phyloP scores from a whole-genome alignment of 2,888 invertebrate species.

The Gibbula magus region DNA sequence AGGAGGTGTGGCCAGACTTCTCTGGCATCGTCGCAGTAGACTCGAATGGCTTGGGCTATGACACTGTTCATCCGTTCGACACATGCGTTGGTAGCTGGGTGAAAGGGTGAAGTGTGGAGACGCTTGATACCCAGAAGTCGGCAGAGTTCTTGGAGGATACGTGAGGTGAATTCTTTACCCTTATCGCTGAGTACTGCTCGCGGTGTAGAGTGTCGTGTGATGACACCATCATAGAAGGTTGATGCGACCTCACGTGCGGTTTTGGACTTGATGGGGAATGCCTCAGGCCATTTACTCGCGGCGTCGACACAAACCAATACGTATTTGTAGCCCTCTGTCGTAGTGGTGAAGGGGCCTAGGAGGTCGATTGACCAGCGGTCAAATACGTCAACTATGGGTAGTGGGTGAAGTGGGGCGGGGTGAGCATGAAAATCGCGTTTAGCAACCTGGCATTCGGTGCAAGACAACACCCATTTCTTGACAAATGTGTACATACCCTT shows the following conservation, averaged over 20 bases:
- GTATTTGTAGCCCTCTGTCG: not conserved
- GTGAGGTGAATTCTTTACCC: conserved; percentile 39
- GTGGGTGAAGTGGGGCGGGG: conserved; percentile 24
- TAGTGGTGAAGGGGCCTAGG: conserved; percentile 21
- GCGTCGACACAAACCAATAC: conserved; percentile 20
- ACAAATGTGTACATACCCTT: conserved; percentile 31
- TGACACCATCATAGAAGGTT: conserved; percentile 10
- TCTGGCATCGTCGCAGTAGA: not conserved
- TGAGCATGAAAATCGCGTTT: conserved; percentile 13
- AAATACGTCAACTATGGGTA: conserved; percentile 28
- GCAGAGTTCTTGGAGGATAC: conserved; percentile 24
- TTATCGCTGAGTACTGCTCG: conserved; percentile 35
- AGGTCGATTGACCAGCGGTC: conserved; percentile 36
- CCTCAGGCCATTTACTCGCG: conserved; percentile 14
- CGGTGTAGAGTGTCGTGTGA: conserved; percentile 34
- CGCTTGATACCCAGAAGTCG: conserved; percentile 9
- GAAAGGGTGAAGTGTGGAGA: not conserved
- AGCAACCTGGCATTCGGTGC: conserved; percentile 27
- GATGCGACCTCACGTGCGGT: conserved; percentile 11
- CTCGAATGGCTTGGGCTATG: conserved; percentile 13
- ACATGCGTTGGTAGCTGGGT: conserved; percentile 16
- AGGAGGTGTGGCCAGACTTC: conserved; percentile 13
- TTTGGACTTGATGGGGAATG: conserved; percentile 26
- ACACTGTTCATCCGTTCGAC: conserved; percentile 22
- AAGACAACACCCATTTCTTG: conserved; percentile 23